Conservation (phyloP, 2,888 invertebrate species). For the Caenorhabditis imperialis region DNA sequence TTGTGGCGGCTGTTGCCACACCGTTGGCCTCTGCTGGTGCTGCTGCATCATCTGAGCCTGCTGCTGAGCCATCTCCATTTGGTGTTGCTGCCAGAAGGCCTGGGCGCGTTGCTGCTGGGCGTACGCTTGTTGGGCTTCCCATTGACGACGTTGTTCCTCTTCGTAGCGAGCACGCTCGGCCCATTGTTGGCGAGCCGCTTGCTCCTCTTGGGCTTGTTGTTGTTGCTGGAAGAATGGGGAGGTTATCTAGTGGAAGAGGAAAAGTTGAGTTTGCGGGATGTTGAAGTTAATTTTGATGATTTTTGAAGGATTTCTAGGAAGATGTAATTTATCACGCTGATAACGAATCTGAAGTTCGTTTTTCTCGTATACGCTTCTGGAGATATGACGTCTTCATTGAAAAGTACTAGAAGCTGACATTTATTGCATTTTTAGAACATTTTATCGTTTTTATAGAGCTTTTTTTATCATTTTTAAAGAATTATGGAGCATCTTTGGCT, state of each 20-base stretch:
- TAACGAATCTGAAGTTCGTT: no score
- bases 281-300: no score
- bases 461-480: no score
- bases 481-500: no score
- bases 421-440: no score
- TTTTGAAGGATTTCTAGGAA: no score
- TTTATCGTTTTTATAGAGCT: no score
- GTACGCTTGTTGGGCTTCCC: slow-evolving; percentile 29
- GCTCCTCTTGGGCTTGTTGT: slow-evolving; percentile 48
- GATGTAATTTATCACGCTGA: no score
- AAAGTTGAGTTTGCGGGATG: no score
- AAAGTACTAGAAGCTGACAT: no score
- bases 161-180: slow-evolving; percentile 43
- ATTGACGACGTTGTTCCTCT: slow-evolving; percentile 41
- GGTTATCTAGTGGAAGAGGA: not conserved
- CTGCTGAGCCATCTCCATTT: slow-evolving; percentile 40
- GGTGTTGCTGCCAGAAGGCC: slow-evolving; percentile 51
- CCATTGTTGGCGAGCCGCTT: slow-evolving; percentile 51
- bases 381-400: no score
- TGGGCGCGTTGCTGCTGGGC: slow-evolving; percentile 43
- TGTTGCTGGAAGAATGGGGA: slow-evolving; percentile 14
- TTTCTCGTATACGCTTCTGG: no score
- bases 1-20: slow-evolving; percentile 57
- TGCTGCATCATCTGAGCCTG: slow-evolving; percentile 35
- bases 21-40: slow-evolving; percentile 40